Base-by-base conservation (phyloP, 30 jellyfish, hydroid and myxozoan genomes). In the Morbakka virulenta region DNA sequence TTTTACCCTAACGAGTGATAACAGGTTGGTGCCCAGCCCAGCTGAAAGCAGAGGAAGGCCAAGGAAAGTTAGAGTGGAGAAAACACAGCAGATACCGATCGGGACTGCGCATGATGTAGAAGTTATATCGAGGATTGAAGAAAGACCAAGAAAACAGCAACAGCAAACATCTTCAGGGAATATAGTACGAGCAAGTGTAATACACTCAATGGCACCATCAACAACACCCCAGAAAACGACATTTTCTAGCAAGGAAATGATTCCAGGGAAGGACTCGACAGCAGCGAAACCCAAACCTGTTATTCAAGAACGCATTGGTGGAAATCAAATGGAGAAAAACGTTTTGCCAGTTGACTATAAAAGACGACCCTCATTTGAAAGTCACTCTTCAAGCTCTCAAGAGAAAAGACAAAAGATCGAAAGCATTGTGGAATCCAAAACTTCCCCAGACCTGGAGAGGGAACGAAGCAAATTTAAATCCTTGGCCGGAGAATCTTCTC, bases 1-100 rank as follows among this genome's bases (percentile, higher is more conserved):
- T 12, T 92, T 79, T 76, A 92, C 98, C 28, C 75, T 92, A 24
- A 92, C 96, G 0, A 85, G 87, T 48, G 98, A 86, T 24, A 76
- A 83, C 32, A 31, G 85, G 22, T 87, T 87, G 12, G 87, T 80
- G n/a, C 88, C 88, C 21, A 92, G 95, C 32, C 96, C 98, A 12
- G 89, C 89, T 13, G 98, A 90, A 48, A 76, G 66, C 35, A 96
- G 98, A 74, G 98, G 98, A 21, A 95, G 95, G 64, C 96, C 98
- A 28, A 84, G 96, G 48, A 92, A 92, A 68, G 61, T 92, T 27
- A 87, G 98, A 41, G 96, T 86, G 2, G 98, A 80, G 48, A 77
- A 68, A 30, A 80, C 96, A 26, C 95, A 92, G 72, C 96, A 85
- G 62, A 84, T 85, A 20, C 96, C 98, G 3, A 81, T 84, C 35